Evolutionary conservation across 2,888 invertebrate species (phyloP), one percentile per base, ranked within the genome.

Genomic region (Erannis defoliaria): DNA sequence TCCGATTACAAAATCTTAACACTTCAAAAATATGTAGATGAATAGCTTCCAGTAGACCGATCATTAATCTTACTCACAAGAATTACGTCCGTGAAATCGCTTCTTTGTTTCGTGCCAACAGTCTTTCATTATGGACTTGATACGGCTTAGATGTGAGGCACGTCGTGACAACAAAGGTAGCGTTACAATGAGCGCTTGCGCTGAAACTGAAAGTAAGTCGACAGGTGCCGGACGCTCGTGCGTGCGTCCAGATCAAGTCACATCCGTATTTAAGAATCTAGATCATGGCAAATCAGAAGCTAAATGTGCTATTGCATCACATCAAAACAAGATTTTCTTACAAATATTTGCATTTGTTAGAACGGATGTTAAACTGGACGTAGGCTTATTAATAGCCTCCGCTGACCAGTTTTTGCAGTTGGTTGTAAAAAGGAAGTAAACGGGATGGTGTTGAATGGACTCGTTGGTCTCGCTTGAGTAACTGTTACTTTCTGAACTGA

Each of bases 191-290:
- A 78, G 66, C 74, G 75, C 68, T 80, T 73, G 75, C 72, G 74
- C 80, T 78, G 86, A 88, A 86, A 87, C 71, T 72, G 87, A 87
- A 86, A 88, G 87, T 88, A 80, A 81, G 37, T 38, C 18, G 35
- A 40, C 58, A 55, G 70, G 66, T 72, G 73, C 62, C 76, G 76
- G 74, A 78, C 75, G 75, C 73, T 70, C 75, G 76, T 79, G 77
- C 78, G 77, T 75, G 76, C 70, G 68, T 59, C 61, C 63, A 65
- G 57, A 43, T 42, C 42, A 35, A 64, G 57, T 62, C 60, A 63
- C 55, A 64, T 64, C 57, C 18, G 18, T 4, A 29, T 9, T 45
- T 45, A 45, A 2, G 45, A 42, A 21, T 21, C 59, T 14, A 58
- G 46, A 46, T 59, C 49, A 23, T 49, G 26, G 33, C 26, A 23